Percentiles rank a stretch among this genome's conserved stretches.
Conservation (phyloP, 2,113 vertebrate species). For the Neolamprologus longior region DNA sequence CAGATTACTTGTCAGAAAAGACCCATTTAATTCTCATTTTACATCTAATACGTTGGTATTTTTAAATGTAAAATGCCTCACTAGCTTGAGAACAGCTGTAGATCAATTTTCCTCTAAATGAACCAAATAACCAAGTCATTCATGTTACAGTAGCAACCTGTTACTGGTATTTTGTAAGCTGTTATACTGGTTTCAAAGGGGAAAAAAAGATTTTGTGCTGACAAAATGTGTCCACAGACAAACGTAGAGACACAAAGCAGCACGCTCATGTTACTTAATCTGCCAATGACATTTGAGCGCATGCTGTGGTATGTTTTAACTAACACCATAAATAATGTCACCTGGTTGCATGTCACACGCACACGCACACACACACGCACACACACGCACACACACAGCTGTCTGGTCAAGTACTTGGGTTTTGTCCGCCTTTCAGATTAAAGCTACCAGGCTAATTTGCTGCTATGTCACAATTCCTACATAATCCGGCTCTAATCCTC, state of each 20-base stretch:
- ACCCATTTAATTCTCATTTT: background rate
- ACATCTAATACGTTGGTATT: rapidly evolving
- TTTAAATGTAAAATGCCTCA: background rate
- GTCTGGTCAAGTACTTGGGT: constrained; percentile 40
- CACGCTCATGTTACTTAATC: rapidly evolving
- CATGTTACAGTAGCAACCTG: background rate
- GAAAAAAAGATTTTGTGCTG: background rate
- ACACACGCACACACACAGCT: background rate
- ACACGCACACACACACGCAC: background rate
- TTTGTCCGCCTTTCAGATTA: constrained; percentile 67
- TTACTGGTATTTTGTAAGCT: background rate
- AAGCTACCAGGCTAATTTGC: constrained; percentile 72
- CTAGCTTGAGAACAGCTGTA: background rate
- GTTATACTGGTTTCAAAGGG: background rate
- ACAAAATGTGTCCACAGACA: background rate
- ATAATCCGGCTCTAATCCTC: constrained; percentile 75
- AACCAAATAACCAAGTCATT: background rate
- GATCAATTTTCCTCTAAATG: background rate
- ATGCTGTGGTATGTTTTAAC: background rate
- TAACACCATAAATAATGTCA: background rate
- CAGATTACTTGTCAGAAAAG: background rate
- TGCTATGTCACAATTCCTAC: constrained; percentile 61
- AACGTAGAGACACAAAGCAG: rapidly evolving
- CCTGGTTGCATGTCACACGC: background rate
- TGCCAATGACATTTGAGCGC: background rate